Conservation (phyloP, 2,113 vertebrate species). For the Nannobrachium achirus region DNA sequence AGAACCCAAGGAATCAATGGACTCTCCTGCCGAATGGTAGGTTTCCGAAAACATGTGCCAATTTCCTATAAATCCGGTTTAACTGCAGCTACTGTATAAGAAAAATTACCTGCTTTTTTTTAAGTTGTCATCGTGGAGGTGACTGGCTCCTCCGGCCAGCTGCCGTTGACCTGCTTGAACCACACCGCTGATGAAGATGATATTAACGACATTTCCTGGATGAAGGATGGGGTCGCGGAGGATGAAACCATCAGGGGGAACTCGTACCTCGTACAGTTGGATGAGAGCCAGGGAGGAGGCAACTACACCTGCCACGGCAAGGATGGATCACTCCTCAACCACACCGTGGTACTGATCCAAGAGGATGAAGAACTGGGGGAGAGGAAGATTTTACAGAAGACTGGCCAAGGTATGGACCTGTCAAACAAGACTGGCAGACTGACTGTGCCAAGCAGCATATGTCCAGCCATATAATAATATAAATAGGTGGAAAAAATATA, state of each 20-base stretch:
- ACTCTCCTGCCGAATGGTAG: conserved; percentile 61
- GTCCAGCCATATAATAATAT: too few relatives aligned
- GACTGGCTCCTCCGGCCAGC: conserved; percentile 33
- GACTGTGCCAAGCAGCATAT: too few relatives aligned
- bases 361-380: neutral
- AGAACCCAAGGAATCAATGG: conserved; percentile 41
- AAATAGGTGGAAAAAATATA: too few relatives aligned
- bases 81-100: too few relatives aligned
- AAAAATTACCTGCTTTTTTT: neutral
- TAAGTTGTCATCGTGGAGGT: conserved; percentile 70
- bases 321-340: conserved; percentile 61
- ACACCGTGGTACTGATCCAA: conserved; percentile 65
- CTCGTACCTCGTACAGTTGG: conserved; percentile 32
- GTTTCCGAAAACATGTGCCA: conserved; percentile 16
- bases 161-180: conserved; percentile 54
- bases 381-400: conserved; percentile 54
- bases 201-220: conserved; percentile 58
- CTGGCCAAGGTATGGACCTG: conserved; percentile 24
- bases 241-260: conserved; percentile 50
- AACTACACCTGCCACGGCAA: conserved; percentile 68
- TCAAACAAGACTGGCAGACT: too few relatives aligned
- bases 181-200: neutral
- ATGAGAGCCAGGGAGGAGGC: conserved; percentile 64
- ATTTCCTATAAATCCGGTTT: too few relatives aligned
- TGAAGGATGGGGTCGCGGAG: conserved; percentile 33